Percentiles rank a stretch among this genome's conserved stretches.
These are phyloP conservation scores for Physocephala rufipes DNA, from an alignment of 2,888 invertebrate genomes.

Conservation along the genomic window DNA sequence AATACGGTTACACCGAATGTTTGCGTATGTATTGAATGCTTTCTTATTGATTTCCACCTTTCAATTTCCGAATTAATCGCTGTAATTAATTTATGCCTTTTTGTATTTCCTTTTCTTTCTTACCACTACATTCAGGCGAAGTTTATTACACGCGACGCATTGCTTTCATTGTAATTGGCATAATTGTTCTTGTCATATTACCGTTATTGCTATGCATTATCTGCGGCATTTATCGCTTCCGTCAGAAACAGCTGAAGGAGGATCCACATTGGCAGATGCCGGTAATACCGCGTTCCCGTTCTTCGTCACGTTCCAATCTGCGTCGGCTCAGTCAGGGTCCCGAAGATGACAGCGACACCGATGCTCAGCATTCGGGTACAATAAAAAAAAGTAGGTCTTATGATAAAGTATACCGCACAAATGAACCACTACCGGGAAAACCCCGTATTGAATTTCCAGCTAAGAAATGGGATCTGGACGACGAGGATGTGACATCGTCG, in stretches of 20 bases:
- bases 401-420: constrained; percentile 83
- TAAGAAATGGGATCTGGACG: constrained; percentile 80
- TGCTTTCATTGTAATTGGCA: constrained; percentile 78
- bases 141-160: constrained; percentile 77
- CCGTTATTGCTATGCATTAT: constrained; percentile 72
- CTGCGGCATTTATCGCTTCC: constrained; percentile 73
- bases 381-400: constrained; percentile 77
- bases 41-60: background rate
- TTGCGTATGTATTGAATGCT: constrained; percentile 77
- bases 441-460: constrained; percentile 83
- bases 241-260: constrained; percentile 71
- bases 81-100: constrained; percentile 15
- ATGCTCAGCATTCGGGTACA: constrained; percentile 68
- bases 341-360: constrained; percentile 66
- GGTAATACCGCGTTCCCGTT: constrained; percentile 70
- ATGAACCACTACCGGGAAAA: constrained; percentile 79
- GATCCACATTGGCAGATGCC: constrained; percentile 70
- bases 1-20: constrained; percentile 88
- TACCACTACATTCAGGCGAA: constrained; percentile 66
- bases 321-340: constrained; percentile 63
- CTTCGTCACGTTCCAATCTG: constrained; percentile 71
- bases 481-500: constrained; percentile 72
- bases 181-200: constrained; percentile 77
- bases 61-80: background rate
- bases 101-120: background rate